Conservation (phyloP, 1,140 invertebrate genomes). For the Thalassaphorura encarpata region DNA sequence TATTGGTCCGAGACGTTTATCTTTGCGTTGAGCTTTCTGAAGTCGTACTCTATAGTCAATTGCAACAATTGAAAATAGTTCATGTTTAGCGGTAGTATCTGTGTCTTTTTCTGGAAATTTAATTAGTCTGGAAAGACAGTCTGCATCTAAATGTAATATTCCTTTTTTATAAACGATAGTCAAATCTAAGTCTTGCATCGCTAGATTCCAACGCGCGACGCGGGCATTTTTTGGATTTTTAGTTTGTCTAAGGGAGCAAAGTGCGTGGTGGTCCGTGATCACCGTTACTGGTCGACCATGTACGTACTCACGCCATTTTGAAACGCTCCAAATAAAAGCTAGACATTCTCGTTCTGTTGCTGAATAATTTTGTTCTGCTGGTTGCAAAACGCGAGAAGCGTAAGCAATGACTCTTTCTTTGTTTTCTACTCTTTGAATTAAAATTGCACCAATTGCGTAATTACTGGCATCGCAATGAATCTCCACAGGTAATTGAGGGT, state of each 20-base stretch:
- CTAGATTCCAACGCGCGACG: neutral
- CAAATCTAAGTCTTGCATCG: neutral
- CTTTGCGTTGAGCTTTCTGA: neutral
- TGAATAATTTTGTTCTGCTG: conserved; percentile 36
- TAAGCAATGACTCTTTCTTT: conserved; percentile 39
- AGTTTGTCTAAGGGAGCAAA: neutral
- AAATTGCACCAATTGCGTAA: conserved; percentile 1
- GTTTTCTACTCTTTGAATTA: neutral
- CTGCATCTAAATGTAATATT: neutral
- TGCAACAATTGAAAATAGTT: too few relatives aligned
- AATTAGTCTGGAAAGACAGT: neutral
- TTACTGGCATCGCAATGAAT: conserved; percentile 1
- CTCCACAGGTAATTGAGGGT: neutral
- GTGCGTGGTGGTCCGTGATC: neutral
- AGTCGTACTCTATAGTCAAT: too few relatives aligned
- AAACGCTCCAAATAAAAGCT: conserved; percentile 36
- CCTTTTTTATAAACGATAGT: neutral
- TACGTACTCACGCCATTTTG: conserved; percentile 37
- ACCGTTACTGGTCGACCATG: conserved; percentile 33
- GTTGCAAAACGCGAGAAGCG: conserved; percentile 36
- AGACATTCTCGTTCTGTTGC: conserved; percentile 40
- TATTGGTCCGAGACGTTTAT: neutral
- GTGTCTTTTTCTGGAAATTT: too few relatives aligned
- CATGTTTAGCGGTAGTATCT: too few relatives aligned
- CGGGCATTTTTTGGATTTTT: neutral